Percentiles rank a stretch among this genome's conserved stretches.
Evolutionary conservation across 2,113 vertebrate species (phyloP).

Genomic region (Tachysurus fulvidraco): DNA sequence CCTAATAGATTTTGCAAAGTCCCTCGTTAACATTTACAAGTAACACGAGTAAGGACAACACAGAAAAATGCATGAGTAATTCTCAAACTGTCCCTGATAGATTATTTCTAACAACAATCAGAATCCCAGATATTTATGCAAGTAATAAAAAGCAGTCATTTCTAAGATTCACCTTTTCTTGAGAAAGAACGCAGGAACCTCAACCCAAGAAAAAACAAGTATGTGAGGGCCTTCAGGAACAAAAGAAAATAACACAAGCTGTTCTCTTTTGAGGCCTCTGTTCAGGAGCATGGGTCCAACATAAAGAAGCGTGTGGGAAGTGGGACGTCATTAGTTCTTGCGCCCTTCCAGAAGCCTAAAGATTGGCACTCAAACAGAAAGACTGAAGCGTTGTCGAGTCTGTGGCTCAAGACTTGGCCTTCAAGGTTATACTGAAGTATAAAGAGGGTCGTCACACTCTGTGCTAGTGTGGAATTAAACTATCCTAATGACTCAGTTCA

Average conservation of each 20-base stretch:
- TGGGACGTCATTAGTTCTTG: slow-evolving; percentile 26
- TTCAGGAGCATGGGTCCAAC: slow-evolving; percentile 12
- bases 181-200: slow-evolving; percentile 45
- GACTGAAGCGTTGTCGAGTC: slow-evolving; percentile 1
- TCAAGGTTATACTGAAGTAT: slow-evolving; percentile 14
- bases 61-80: not conserved
- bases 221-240: slow-evolving; percentile 56
- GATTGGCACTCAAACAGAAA: slow-evolving; percentile 35
- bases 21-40: not conserved
- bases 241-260: slow-evolving; percentile 55
- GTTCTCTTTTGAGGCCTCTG: slow-evolving; percentile 48
- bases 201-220: slow-evolving; percentile 48
- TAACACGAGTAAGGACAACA: not conserved
- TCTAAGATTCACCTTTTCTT: slow-evolving; percentile 26
- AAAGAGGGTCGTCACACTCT: slow-evolving; percentile 24
- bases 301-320: slow-evolving; percentile 29
- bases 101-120: too few species aligned
- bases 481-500: not conserved
- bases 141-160: not conserved
- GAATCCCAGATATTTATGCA: too few species aligned
- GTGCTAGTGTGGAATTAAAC: slow-evolving; percentile 34
- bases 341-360: not conserved
- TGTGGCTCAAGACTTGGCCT: slow-evolving; percentile 9
- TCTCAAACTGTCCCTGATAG: not conserved
- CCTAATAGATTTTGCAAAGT: not conserved